These are phyloP conservation scores for Epinotia demarniana DNA, from an alignment of 2,888 invertebrate species.

Conservation along the genomic window DNA sequence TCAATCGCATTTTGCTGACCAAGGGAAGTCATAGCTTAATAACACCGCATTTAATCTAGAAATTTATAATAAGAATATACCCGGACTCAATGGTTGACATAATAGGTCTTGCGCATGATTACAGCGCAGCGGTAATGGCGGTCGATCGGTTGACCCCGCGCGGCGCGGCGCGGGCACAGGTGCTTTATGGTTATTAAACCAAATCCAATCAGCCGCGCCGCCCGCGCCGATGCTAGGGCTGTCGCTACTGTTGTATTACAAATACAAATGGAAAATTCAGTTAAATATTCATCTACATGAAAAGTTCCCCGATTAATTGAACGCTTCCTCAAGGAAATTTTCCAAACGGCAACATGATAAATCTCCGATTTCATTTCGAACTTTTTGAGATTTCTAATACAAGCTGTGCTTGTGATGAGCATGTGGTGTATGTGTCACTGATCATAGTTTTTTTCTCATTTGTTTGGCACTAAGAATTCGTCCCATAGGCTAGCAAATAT, in stretches of 20 bases:
- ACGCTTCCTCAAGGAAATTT: too few relatives aligned
- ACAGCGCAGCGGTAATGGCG: conserved; percentile 41
- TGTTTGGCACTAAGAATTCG: too few relatives aligned
- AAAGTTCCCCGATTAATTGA: too few relatives aligned
- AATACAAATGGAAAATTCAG: not conserved
- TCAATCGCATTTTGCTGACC: not conserved
- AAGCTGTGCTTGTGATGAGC: too few relatives aligned
- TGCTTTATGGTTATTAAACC: conserved; percentile 49
- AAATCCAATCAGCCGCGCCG: conserved; percentile 69
- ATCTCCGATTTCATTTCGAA: too few relatives aligned
- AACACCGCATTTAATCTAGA: conserved; percentile 23
- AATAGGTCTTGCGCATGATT: conserved; percentile 37
- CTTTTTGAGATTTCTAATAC: too few relatives aligned
- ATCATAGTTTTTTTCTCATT: too few relatives aligned
- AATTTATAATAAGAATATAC: conserved; percentile 21
- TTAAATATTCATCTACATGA: too few relatives aligned
- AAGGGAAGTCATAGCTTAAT: not conserved
- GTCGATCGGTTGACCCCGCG: conserved; percentile 39
- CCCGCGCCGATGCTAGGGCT: conserved; percentile 47
- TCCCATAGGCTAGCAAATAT: too few relatives aligned
- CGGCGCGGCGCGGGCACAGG: conserved; percentile 43
- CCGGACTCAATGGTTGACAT: conserved; percentile 39
- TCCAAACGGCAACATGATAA: too few relatives aligned
- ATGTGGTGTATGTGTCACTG: too few relatives aligned
- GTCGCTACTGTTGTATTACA: not conserved